Percentiles rank a stretch among this genome's conserved stretches.
phyloP scores from a whole-genome alignment of 2,888 invertebrate genomes.

The Caenorhabditis sp. region DNA sequence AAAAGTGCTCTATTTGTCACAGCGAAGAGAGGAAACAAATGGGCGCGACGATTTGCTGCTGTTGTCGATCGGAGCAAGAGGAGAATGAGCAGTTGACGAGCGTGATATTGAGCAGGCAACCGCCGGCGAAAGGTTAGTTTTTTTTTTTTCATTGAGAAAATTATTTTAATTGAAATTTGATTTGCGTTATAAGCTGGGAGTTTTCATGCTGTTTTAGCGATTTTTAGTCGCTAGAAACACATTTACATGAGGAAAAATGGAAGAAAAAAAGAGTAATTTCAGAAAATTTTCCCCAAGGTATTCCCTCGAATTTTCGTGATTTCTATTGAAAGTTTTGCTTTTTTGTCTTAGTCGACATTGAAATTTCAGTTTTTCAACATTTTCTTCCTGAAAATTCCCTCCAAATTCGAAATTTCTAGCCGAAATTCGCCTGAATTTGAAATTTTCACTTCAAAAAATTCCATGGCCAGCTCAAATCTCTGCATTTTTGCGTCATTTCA shows the following conservation, averaged over 20 bases:
- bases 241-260: too few relatives aligned
- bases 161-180: not conserved
- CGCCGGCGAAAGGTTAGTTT: constrained; percentile 53
- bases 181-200: not conserved
- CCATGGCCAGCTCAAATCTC: too few relatives aligned
- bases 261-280: too few relatives aligned
- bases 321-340: not conserved
- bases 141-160: constrained; percentile 6
- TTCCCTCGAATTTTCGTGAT: too few relatives aligned
- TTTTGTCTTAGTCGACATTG: not conserved
- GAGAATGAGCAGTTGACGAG: constrained; percentile 50
- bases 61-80: constrained; percentile 43
- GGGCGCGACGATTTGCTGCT: constrained; percentile 61
- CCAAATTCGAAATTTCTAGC: not conserved
- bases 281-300: too few relatives aligned
- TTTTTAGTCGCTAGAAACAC: too few relatives aligned
- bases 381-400: not conserved
- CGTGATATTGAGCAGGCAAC: constrained; percentile 60
- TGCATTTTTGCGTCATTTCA: not conserved
- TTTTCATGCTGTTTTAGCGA: too few relatives aligned
- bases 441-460: too few relatives aligned
- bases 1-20: constrained; percentile 22
- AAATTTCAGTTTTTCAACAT: not conserved
- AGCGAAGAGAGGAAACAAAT: constrained; percentile 9
- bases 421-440: too few relatives aligned